These are phyloP conservation scores for Neelides sp. DNA, from an alignment of 1,140 invertebrate species.

Conservation along the genomic window DNA sequence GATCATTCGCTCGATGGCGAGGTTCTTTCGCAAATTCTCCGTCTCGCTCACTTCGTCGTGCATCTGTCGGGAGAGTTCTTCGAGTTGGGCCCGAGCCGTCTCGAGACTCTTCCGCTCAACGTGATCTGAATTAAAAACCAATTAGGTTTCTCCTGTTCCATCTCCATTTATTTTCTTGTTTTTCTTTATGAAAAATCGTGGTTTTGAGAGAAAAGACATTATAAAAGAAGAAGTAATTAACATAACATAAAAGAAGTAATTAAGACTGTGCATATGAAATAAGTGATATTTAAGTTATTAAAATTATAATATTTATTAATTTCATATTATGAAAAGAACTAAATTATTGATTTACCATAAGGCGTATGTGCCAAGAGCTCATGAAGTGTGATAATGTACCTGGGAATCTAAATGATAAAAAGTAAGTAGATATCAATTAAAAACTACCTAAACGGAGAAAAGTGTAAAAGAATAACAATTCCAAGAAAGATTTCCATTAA, in stretches of 20 bases:
- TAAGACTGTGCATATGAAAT: no score
- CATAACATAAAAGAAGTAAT: no score
- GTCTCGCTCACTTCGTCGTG: conserved; percentile 89
- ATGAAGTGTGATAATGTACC: conserved; percentile 83
- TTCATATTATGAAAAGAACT: no score
- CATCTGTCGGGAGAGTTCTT: conserved; percentile 71
- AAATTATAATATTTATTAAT: no score
- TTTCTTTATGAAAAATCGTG: no score
- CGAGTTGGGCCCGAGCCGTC: conserved; percentile 73
- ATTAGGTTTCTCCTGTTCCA: no score
- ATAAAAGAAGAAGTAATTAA: no score
- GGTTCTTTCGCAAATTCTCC: conserved; percentile 82
- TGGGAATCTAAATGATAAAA: conserved; percentile 56
- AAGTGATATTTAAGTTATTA: no score
- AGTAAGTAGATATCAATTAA: conserved; percentile 13
- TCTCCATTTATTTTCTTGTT: no score
- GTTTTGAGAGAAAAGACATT: no score
- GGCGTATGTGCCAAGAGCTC: conserved; percentile 83
- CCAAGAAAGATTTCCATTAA: not conserved
- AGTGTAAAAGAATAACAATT: not conserved
- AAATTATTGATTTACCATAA: conserved; percentile 37
- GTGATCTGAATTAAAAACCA: conserved; percentile 50
- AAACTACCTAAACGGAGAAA: not conserved
- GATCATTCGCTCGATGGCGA: conserved; percentile 88
- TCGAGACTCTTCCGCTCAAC: conserved; percentile 82